These are phyloP conservation scores for Pachyseris speciosa DNA, from an alignment of 64 coral and sea anemone genomes.

Conservation along the genomic window DNA sequence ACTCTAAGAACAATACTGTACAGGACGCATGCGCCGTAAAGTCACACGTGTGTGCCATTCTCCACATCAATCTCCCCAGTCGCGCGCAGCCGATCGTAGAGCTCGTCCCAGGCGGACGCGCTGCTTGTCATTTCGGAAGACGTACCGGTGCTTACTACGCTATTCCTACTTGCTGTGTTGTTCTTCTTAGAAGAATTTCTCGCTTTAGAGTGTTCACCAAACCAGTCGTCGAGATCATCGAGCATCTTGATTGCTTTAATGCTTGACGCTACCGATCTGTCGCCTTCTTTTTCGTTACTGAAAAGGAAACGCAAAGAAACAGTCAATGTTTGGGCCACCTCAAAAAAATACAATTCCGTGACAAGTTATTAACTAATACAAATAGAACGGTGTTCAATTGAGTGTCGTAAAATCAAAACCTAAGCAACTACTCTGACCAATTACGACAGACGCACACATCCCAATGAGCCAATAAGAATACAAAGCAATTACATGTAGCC, in stretches of 20 bases:
- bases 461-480: too few species aligned
- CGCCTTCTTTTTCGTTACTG: conserved; percentile 61
- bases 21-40: neutral
- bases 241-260: conserved; percentile 57
- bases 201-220: conserved; percentile 73
- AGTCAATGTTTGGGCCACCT: neutral
- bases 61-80: conserved; percentile 78
- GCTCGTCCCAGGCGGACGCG: conserved; percentile 78
- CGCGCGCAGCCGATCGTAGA: conserved; percentile 47
- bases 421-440: too few species aligned
- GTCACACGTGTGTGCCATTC: conserved; percentile 88
- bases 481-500: too few species aligned
- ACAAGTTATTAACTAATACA: neutral
- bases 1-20: neutral
- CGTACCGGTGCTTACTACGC: conserved; percentile 68
- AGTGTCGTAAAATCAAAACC: too few species aligned
- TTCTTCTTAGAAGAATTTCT: conserved; percentile 55
- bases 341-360: neutral
- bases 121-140: conserved; percentile 79
- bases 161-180: conserved; percentile 70
- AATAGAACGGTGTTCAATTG: too few species aligned
- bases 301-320: neutral
- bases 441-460: too few species aligned
- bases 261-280: conserved; percentile 41
- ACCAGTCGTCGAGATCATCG: conserved; percentile 85